A percentile compares a stretch with the other conserved stretches of the same genome.
phyloP scores from a whole-genome alignment of 1,140 invertebrate species.

The Drosophila lowei region DNA sequence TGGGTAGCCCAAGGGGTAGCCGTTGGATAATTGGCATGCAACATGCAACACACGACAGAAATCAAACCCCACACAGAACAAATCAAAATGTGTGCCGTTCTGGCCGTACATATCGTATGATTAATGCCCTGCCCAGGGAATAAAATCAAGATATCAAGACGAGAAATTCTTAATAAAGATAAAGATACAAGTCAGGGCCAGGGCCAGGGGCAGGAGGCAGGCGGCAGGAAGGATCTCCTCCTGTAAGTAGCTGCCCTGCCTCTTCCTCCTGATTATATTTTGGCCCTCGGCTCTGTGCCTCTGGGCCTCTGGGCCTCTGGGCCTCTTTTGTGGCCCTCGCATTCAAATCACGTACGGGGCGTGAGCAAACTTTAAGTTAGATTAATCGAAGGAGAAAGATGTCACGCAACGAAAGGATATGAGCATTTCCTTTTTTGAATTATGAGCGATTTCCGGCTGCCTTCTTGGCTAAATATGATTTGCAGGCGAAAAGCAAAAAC shows the following conservation, averaged over 20 bases:
- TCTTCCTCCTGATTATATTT: slow-evolving; percentile 32
- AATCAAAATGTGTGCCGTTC: slow-evolving; percentile 70
- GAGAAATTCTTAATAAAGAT: slow-evolving; percentile 77
- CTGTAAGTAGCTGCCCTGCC: slow-evolving; percentile 32
- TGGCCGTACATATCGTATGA: slow-evolving; percentile 55
- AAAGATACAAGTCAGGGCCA: slow-evolving; percentile 40
- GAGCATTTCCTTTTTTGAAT: slow-evolving; percentile 79
- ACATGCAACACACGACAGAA: slow-evolving; percentile 51
- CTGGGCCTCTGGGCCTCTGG: slow-evolving; percentile 14
- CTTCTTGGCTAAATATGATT: slow-evolving; percentile 73
- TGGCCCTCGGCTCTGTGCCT: slow-evolving; percentile 21
- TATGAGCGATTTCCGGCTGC: slow-evolving; percentile 68
- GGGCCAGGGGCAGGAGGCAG: slow-evolving; percentile 11
- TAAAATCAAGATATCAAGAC: slow-evolving; percentile 80
- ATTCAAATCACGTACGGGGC: slow-evolving; percentile 71
- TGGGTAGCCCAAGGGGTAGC: not conserved
- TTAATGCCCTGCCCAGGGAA: slow-evolving; percentile 64
- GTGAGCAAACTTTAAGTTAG: slow-evolving; percentile 82
- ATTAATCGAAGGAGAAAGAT: slow-evolving; percentile 77
- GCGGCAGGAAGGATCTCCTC: slow-evolving; percentile 52
- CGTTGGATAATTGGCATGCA: slow-evolving; percentile 70
- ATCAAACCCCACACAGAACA: slow-evolving; percentile 69
- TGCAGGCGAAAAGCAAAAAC: slow-evolving; percentile 46
- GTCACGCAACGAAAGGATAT: slow-evolving; percentile 73
- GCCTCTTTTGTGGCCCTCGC: slow-evolving; percentile 27